Evolutionary conservation across 1,140 invertebrate genomes (phyloP).

Genomic region (Pseudachorutes palmiensis): DNA sequence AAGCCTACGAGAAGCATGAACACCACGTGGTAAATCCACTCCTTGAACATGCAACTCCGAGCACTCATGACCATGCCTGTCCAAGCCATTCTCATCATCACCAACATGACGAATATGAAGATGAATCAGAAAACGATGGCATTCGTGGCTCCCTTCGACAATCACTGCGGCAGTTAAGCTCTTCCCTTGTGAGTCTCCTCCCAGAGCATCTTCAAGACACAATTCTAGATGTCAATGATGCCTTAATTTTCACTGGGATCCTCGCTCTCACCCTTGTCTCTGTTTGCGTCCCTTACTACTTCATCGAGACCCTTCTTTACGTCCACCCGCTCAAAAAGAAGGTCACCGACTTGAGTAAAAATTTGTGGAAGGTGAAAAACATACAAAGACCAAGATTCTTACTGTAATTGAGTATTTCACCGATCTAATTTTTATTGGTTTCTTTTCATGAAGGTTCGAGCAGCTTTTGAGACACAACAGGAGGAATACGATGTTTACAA

Average conservation of each 20-base stretch:
- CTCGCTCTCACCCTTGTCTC: slow-evolving; percentile 34
- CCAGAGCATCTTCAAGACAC: slow-evolving; percentile 36
- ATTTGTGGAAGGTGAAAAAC: slow-evolving; percentile 34
- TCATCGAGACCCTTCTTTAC: slow-evolving; percentile 31
- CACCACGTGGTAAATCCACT: background rate
- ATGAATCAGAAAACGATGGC: background rate
- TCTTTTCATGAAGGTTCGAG: slow-evolving; percentile 24
- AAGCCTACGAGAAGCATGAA: background rate
- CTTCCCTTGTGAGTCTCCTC: slow-evolving; percentile 27
- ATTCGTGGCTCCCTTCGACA: background rate
- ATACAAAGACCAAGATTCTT: background rate
- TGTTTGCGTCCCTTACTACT: slow-evolving; percentile 37
- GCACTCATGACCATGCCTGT: background rate
- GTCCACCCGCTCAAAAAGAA: slow-evolving; percentile 33
- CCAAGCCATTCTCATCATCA: background rate
- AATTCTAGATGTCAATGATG: slow-evolving; percentile 36
- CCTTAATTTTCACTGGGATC: slow-evolving; percentile 35
- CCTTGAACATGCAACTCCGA: background rate
- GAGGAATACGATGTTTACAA: slow-evolving; percentile 37
- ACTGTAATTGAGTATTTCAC: background rate
- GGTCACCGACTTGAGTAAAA: slow-evolving; percentile 34
- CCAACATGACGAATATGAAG: too few relatives aligned
- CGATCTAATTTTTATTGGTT: background rate
- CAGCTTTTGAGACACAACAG: slow-evolving; percentile 36
- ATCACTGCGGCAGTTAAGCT: slow-evolving; percentile 28